These are phyloP conservation scores for Callyntrura guangdongensis DNA, from an alignment of 2,888 invertebrate species.

Conservation along the genomic window DNA sequence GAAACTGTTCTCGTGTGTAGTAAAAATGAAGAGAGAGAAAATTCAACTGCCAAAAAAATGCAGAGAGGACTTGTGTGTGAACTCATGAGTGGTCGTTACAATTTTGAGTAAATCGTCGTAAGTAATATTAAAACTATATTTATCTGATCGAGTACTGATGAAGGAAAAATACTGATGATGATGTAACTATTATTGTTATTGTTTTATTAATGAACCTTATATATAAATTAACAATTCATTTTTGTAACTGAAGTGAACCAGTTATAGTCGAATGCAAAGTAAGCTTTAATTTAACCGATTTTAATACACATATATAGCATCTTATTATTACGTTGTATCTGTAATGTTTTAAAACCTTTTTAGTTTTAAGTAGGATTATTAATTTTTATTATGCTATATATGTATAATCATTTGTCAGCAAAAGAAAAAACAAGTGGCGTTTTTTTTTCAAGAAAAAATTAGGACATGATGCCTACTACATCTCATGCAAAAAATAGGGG, in stretches of 20 bases:
- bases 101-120: constrained; percentile 27
- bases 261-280: constrained; percentile 80
- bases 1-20: not conserved
- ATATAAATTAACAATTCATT: constrained; percentile 35
- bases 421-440: constrained; percentile 10
- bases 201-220: constrained; percentile 13
- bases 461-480: not conserved
- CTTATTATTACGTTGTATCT: constrained; percentile 35
- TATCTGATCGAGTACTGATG: constrained; percentile 41
- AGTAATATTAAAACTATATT: constrained; percentile 19
- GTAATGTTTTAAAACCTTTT: constrained; percentile 68
- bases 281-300: constrained; percentile 79
- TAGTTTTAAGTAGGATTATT: constrained; percentile 58
- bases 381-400: not conserved
- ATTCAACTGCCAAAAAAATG: constrained; percentile 51
- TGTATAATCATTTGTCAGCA: constrained; percentile 18
- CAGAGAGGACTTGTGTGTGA: constrained; percentile 42
- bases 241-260: constrained; percentile 76
- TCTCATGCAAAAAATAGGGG: constrained; percentile 33
- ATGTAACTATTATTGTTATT: constrained; percentile 62
- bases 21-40: not conserved
- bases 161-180: constrained; percentile 55
- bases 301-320: constrained; percentile 63
- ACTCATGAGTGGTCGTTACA: constrained; percentile 39
- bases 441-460: not conserved